These are phyloP conservation scores for Agrypnia vestita DNA, from an alignment of 1,140 invertebrate genomes.

Conservation along the genomic window DNA sequence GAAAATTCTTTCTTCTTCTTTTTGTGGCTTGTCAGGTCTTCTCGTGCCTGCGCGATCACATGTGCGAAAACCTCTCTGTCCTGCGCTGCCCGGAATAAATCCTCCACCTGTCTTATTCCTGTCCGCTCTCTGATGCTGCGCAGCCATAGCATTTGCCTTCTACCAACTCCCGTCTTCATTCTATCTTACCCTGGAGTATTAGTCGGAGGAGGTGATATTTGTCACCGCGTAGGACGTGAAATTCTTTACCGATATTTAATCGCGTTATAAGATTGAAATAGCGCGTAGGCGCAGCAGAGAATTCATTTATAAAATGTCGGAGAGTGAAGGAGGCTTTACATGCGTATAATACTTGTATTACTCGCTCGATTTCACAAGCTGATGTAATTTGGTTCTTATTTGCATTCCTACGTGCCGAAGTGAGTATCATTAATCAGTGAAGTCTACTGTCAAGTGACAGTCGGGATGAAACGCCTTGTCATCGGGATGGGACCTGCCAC, in stretches of 20 bases:
- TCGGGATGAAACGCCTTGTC: constrained; percentile 1
- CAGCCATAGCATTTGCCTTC: no score
- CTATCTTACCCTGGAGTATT: no score
- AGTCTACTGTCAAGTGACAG: background rate
- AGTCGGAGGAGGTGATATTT: no score
- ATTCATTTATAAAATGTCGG: constrained; percentile 10
- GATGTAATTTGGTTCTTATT: constrained; percentile 31
- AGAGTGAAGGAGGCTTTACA: no score
- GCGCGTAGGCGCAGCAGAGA: background rate
- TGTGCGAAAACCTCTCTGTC: no score
- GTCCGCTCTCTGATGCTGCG: no score
- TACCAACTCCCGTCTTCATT: no score
- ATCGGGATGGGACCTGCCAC: background rate
- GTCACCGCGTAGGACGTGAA: no score
- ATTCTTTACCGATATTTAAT: background rate
- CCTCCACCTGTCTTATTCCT: no score
- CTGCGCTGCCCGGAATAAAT: no score
- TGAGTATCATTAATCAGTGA: constrained; percentile 15
- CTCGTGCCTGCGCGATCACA: no score
- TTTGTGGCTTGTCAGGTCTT: no score
- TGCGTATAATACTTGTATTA: background rate
- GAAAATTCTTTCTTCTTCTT: background rate
- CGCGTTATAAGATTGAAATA: background rate
- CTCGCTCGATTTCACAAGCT: constrained; percentile 15
- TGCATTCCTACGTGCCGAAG: constrained; percentile 16